These are phyloP conservation scores for Phorcus lineatus DNA, from an alignment of 2,888 invertebrate species.

Conservation along the genomic window DNA sequence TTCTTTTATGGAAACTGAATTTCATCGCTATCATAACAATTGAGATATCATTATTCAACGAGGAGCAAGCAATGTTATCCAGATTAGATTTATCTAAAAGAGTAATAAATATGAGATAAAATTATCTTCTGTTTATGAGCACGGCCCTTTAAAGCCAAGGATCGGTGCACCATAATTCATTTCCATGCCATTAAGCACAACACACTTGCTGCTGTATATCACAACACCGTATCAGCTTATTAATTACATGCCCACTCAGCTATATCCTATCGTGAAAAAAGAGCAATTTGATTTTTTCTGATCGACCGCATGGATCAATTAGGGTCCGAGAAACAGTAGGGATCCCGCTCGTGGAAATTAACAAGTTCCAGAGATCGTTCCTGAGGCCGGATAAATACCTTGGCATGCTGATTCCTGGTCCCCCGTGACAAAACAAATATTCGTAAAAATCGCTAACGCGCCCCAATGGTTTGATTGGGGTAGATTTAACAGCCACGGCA, in stretches of 20 bases:
- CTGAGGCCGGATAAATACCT: background rate
- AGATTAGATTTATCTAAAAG: no score
- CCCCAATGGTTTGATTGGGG: background rate
- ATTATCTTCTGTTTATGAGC: no score
- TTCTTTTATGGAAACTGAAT: no score
- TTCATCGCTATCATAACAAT: no score
- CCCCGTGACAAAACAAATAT: conserved; percentile 18
- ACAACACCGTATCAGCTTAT: background rate
- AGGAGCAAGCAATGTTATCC: no score
- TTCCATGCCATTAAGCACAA: no score
- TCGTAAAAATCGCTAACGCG: conserved; percentile 12
- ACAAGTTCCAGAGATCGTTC: background rate
- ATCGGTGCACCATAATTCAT: no score
- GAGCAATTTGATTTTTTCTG: background rate
- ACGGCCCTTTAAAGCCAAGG: no score
- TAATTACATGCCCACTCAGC: background rate
- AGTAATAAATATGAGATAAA: no score
- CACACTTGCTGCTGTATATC: background rate
- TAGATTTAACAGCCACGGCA: conserved; percentile 19
- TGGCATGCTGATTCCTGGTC: background rate
- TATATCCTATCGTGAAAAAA: background rate
- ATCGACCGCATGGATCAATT: conserved; percentile 5
- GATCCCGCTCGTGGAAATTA: background rate
- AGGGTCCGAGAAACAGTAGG: background rate
- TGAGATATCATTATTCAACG: no score